Conservation (phyloP, 2,797 vertebrate species). For the Pangasius djambal region DNA sequence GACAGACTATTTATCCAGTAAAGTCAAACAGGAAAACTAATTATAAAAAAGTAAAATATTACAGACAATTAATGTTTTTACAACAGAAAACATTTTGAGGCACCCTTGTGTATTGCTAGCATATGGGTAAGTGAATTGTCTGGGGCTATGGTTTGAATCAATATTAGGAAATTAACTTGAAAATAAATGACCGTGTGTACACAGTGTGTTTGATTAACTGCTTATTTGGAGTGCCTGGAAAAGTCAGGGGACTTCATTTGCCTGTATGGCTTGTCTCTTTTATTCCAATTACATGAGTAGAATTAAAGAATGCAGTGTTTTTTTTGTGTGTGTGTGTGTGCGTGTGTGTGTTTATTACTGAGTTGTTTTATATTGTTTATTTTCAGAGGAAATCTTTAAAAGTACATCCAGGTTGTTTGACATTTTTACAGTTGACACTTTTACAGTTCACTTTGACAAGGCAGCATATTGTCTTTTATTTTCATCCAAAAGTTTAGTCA, state of each 20-base stretch:
- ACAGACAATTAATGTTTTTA: background rate
- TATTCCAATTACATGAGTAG: background rate
- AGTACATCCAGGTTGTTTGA: background rate
- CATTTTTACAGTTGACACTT: background rate
- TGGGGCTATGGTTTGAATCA: conserved; percentile 16
- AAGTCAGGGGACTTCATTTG: conserved; percentile 26
- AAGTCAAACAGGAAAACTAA: background rate
- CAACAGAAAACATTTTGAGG: background rate
- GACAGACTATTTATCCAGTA: background rate
- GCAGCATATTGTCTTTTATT: background rate
- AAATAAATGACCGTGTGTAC: conserved; percentile 15
- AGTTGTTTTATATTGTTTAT: background rate
- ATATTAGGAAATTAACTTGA: conserved; percentile 17
- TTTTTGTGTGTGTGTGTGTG: background rate
- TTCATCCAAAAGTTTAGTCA: background rate
- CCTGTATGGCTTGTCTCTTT: background rate
- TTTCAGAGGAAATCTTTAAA: background rate
- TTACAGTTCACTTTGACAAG: background rate
- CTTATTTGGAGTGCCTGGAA: conserved; percentile 6
- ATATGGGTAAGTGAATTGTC: conserved; percentile 2
- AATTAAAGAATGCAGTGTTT: background rate
- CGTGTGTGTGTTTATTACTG: background rate
- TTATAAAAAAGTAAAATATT: background rate
- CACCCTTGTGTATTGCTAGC: background rate
- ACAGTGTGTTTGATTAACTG: conserved; percentile 14